Conservation (phyloP, 53 echinoderm and acorn worm genomes). For the Echinometra lucunter region DNA sequence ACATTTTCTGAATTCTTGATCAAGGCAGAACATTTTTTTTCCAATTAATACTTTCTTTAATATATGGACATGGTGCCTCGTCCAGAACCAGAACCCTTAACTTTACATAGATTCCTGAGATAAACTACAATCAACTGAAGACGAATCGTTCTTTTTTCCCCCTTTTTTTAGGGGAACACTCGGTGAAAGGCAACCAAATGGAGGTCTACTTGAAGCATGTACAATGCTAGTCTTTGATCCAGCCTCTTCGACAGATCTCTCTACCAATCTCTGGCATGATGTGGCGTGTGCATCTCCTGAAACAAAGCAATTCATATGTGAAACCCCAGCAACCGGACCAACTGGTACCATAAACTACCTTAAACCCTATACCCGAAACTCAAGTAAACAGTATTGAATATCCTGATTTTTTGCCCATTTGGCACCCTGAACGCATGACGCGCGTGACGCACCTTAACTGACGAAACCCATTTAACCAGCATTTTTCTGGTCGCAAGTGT, state of each 20-base stretch:
- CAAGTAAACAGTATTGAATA: no score
- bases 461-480: no score
- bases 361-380: no score
- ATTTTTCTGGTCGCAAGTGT: no score
- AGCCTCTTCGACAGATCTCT: slow-evolving; percentile 42
- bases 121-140: not conserved
- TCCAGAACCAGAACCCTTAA: no score
- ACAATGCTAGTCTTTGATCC: slow-evolving; percentile 62
- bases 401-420: no score
- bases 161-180: not conserved
- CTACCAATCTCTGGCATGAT: slow-evolving; percentile 74
- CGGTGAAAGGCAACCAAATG: slow-evolving; percentile 58
- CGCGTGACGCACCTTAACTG: no score
- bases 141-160: not conserved
- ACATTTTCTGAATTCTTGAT: no score
- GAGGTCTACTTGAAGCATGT: slow-evolving; percentile 72
- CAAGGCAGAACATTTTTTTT: no score
- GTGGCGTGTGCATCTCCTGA: slow-evolving; percentile 73
- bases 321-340: slow-evolving; percentile 1
- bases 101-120: no score
- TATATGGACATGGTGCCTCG: not conserved
- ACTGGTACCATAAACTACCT: not conserved
- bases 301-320: slow-evolving; percentile 74
- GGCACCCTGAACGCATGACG: no score
- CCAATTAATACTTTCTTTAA: no score